Evolutionary conservation across 2,888 invertebrate species (phyloP).

Genomic region (Lypha dubia): DNA sequence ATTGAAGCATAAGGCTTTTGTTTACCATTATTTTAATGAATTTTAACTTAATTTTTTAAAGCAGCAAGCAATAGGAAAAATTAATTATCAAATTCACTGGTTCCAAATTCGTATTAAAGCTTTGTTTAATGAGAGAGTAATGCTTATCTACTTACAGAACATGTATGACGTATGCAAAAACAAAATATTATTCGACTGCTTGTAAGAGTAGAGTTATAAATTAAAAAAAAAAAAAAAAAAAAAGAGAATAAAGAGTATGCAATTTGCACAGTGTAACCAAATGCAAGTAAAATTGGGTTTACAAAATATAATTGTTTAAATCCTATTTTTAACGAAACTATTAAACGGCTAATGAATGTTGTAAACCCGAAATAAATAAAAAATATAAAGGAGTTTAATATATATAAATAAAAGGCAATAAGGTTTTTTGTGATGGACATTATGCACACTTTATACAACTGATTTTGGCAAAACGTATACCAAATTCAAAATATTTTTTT

Average conservation of each 20-base stretch:
- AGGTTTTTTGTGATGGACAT: no score
- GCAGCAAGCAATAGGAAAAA: neutral
- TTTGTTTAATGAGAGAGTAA: neutral
- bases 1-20: neutral
- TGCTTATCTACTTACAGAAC: neutral
- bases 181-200: neutral
- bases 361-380: no score
- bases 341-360: no score
- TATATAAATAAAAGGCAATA: no score
- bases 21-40: neutral
- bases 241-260: no score
- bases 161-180: neutral
- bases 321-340: no score
- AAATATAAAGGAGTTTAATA: no score
- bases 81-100: slow-evolving; percentile 14
- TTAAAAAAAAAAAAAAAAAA: neutral
- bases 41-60: neutral
- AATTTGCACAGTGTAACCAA: neutral
- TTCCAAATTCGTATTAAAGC: neutral
- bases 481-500: no score
- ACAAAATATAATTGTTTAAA: no score
- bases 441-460: no score
- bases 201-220: neutral
- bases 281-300: no score
- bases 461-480: no score